A percentile compares a stretch with the other conserved stretches of the same genome.
Evolutionary conservation across 2,888 invertebrate genomes (phyloP).

Genomic region (Gymnoscelis rufifasciata): DNA sequence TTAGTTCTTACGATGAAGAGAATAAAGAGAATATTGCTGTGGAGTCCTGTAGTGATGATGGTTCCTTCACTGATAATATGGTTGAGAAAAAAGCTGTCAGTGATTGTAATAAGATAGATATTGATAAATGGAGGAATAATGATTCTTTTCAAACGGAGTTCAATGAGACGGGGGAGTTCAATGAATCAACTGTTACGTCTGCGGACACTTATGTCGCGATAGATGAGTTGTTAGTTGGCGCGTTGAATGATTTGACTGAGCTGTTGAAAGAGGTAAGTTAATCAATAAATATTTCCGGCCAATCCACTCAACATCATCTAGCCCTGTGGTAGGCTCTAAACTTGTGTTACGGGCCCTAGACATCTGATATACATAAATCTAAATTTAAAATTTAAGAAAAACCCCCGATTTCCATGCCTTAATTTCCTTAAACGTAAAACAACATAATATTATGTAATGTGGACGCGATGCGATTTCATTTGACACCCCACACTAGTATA

Average conservation of each 20-base stretch:
- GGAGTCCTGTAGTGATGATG: slow-evolving; percentile 62
- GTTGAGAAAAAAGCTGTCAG: slow-evolving; percentile 33
- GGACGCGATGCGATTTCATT: no score
- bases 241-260: slow-evolving; percentile 72
- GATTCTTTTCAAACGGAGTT: slow-evolving; percentile 44
- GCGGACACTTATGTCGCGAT: slow-evolving; percentile 38
- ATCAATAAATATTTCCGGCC: no score
- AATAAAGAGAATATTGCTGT: slow-evolving; percentile 75
- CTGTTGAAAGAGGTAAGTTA: slow-evolving; percentile 74
- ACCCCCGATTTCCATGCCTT: no score
- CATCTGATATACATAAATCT: no score
- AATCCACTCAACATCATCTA: no score
- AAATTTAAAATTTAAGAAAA: no score
- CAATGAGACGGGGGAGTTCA: slow-evolving; percentile 48
- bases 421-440: no score
- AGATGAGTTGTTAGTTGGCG: slow-evolving; percentile 62
- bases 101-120: slow-evolving; percentile 25
- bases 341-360: no score
- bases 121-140: slow-evolving; percentile 53
- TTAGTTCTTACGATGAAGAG: slow-evolving; percentile 54
- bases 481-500: no score
- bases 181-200: slow-evolving; percentile 49
- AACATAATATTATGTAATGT: no score
- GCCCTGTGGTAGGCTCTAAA: no score
- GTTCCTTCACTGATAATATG: slow-evolving; percentile 57